These are phyloP conservation scores for Plestiodon gilberti DNA, from an alignment of 2,113 vertebrate genomes.

Conservation along the genomic window DNA sequence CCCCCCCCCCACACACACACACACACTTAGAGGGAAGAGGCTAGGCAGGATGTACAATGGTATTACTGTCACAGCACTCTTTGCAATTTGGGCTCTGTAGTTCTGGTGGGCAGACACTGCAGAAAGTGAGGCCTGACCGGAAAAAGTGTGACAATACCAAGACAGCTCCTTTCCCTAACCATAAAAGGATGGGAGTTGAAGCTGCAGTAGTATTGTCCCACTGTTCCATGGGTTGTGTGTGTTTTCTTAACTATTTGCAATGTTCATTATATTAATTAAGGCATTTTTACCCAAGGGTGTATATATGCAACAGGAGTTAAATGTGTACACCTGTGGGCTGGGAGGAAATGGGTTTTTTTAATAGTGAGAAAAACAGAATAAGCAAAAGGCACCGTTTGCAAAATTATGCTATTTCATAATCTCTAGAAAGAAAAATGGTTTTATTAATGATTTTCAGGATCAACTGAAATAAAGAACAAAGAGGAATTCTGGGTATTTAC, in stretches of 20 bases:
- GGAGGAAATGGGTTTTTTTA: too few relatives aligned
- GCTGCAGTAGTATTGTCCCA: neutral
- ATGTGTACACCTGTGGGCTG: too few relatives aligned
- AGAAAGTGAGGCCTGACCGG: neutral
- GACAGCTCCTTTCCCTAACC: neutral
- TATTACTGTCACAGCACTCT: neutral
- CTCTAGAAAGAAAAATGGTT: neutral
- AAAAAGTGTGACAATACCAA: neutral
- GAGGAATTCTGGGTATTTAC: neutral
- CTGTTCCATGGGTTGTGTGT: neutral
- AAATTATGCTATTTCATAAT: neutral
- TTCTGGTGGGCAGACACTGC: neutral
- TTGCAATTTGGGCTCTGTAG: neutral
- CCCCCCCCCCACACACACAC: too few relatives aligned
- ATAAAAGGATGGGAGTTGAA: neutral
- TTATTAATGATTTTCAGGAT: constrained; percentile 2
- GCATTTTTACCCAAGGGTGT: too few relatives aligned
- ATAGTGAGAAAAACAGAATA: neutral
- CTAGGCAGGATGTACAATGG: neutral
- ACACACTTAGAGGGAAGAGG: neutral
- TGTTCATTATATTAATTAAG: neutral
- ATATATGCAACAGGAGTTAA: too few relatives aligned
- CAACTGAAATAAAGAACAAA: neutral
- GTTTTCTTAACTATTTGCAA: too few relatives aligned
- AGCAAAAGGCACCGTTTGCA: neutral